Base-by-base conservation (phyloP, 2,797 vertebrate genomes). In the Semotilus atromaculatus region DNA sequence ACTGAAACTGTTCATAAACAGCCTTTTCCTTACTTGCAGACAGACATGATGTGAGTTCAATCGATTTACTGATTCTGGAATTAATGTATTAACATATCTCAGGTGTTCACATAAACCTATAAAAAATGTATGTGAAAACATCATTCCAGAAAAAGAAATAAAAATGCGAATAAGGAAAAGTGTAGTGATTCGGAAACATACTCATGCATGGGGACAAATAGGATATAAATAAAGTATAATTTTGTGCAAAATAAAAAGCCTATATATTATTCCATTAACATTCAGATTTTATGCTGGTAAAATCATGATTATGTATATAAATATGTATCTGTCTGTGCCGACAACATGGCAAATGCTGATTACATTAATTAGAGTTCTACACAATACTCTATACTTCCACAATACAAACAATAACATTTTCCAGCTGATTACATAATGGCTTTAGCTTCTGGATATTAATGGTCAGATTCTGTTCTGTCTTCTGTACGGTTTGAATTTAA, bases 401-500 rank as follows among this genome's bases (percentile, higher is more conserved):
- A 80, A 38, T 68, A 51, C 8, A 80, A 68, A 80, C 78, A 68
- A 68, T 38, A 80, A 38, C 21, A 80, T 53, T 67, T 68, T 80
- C 78, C 78, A 34, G 78, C 45, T 36, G 64, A 80, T 80, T 68
- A 53, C 78, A 53, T 80, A 80, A 80, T n/a, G 29, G 8, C 64
- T 53, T 23, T 7, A 38, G 64, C 78, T 29, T 83, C 31, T 74
- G 64, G 71, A 78, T 53, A 83, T 80, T 66, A 62, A 79, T 77
- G 53, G 40, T 79, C 70, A 81, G 53, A 85, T 79, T 29, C 23
- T 23, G 38, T 48, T 45, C 29, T 18, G 48, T 78, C 60, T 18
- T 73, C 55, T 51, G 29, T 80, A 26, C 5, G 58, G 51, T 84
- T 81, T 83, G 51, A 75, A 72, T 73, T 76, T 55, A 58, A 81